phyloP scores from a whole-genome alignment of 2,888 invertebrate species.

The Pachliopta kotzebuea region DNA sequence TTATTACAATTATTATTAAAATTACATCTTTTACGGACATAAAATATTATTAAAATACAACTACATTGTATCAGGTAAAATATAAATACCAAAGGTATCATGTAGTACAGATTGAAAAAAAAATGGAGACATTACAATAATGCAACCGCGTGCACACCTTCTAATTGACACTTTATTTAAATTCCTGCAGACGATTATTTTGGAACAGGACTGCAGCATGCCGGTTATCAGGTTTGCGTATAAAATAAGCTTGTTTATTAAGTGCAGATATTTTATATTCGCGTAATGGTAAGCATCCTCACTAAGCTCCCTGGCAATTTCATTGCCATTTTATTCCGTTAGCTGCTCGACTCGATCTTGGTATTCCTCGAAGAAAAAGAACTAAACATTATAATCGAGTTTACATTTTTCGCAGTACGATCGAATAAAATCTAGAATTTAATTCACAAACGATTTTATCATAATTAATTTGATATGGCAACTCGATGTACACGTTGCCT shows the following conservation, averaged over 20 bases:
- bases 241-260: constrained; percentile 72
- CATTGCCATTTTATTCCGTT: constrained; percentile 57
- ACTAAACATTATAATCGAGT: constrained; percentile 53
- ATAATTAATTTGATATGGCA: constrained; percentile 30
- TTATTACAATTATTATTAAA: too few species aligned
- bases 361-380: constrained; percentile 41
- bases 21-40: not conserved
- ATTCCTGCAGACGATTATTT: constrained; percentile 66
- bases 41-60: constrained; percentile 8
- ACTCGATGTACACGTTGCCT: constrained; percentile 24
- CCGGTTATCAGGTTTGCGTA: constrained; percentile 60
- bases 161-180: constrained; percentile 76
- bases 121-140: constrained; percentile 59
- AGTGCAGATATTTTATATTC: constrained; percentile 62
- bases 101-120: constrained; percentile 53
- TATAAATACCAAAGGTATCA: constrained; percentile 40
- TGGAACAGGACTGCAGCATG: constrained; percentile 54
- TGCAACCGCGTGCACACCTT: constrained; percentile 50
- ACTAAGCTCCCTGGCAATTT: constrained; percentile 59
- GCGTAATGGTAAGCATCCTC: constrained; percentile 60
- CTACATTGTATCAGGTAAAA: constrained; percentile 14
- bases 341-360: constrained; percentile 30
- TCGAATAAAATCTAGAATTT: constrained; percentile 49
- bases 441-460: constrained; percentile 50
- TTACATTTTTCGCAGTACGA: constrained; percentile 47